Percentiles rank a stretch among this genome's conserved stretches.
phyloP scores from a whole-genome alignment of 2,888 invertebrate genomes.

The Drosophila buzzatii region DNA sequence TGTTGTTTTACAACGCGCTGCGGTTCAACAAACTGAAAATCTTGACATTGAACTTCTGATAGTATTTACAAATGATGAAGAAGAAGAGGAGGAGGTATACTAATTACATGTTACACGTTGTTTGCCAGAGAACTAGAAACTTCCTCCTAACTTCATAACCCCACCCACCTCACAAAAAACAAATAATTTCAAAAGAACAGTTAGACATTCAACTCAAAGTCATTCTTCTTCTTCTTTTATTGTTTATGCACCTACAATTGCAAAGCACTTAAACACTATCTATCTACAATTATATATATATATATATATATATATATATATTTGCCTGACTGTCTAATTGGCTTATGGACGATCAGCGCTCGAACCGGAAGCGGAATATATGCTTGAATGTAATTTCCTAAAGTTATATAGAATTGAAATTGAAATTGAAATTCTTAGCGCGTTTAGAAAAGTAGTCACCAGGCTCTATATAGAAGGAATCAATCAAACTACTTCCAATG shows the following conservation, averaged over 20 bases:
- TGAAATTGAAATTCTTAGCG: background rate
- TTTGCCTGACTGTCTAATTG: conserved; percentile 1
- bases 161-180: background rate
- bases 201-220: conserved; percentile 7
- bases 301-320: background rate
- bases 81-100: background rate
- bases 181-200: conserved; percentile 14
- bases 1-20: conserved; percentile 8
- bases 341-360: background rate
- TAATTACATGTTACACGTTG: conserved; percentile 37
- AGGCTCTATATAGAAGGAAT: background rate
- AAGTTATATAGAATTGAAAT: background rate
- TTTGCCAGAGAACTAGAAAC: conserved; percentile 18
- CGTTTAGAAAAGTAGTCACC: background rate
- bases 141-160: too few species aligned
- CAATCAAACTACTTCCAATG: background rate
- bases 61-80: conserved; percentile 26
- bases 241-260: background rate
- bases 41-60: conserved; percentile 63
- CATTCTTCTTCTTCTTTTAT: background rate
- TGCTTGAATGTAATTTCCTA: background rate
- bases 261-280: background rate
- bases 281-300: background rate
- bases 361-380: conserved; percentile 1
- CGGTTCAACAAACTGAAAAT: conserved; percentile 57